Percentiles rank a stretch among this genome's conserved stretches.
phyloP scores from a whole-genome alignment of 2,113 vertebrate genomes.

The Seriola aureovittata region DNA sequence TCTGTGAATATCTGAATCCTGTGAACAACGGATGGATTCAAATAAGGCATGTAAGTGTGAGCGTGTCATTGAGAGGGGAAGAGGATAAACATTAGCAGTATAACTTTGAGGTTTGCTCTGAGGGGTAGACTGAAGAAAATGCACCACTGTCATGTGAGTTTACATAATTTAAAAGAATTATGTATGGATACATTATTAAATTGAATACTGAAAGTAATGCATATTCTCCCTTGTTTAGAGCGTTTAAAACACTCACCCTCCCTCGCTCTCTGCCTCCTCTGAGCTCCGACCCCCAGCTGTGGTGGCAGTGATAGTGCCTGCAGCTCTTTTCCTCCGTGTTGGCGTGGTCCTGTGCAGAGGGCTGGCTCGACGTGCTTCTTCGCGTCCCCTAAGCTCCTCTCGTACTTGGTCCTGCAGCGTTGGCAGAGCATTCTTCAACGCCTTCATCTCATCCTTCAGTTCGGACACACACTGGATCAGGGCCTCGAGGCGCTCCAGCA shows the following conservation, averaged over 20 bases:
- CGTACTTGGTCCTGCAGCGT: constrained; percentile 88
- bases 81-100: background rate
- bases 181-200: background rate
- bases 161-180: background rate
- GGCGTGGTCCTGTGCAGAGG: constrained; percentile 85
- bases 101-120: background rate
- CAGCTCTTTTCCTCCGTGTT: constrained; percentile 84
- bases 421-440: constrained; percentile 90
- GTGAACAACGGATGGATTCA: no score
- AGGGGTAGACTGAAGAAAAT: background rate
- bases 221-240: background rate
- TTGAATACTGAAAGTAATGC: background rate
- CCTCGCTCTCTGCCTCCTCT: constrained; percentile 96
- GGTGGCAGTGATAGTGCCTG: constrained; percentile 40
- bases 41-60: no score
- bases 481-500: constrained; percentile 90
- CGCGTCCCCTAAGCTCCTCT: constrained; percentile 84
- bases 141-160: no score
- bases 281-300: constrained; percentile 88
- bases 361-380: constrained; percentile 78
- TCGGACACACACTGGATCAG: constrained; percentile 90
- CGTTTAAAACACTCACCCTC: constrained; percentile 88
- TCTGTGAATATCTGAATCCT: background rate
- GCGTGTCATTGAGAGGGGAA: background rate
- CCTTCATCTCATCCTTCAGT: constrained; percentile 91